A percentile compares a stretch with the other conserved stretches of the same genome.
Evolutionary conservation across 1,140 invertebrate species (phyloP).

Genomic region (Trichomalopsis sarcophagae): DNA sequence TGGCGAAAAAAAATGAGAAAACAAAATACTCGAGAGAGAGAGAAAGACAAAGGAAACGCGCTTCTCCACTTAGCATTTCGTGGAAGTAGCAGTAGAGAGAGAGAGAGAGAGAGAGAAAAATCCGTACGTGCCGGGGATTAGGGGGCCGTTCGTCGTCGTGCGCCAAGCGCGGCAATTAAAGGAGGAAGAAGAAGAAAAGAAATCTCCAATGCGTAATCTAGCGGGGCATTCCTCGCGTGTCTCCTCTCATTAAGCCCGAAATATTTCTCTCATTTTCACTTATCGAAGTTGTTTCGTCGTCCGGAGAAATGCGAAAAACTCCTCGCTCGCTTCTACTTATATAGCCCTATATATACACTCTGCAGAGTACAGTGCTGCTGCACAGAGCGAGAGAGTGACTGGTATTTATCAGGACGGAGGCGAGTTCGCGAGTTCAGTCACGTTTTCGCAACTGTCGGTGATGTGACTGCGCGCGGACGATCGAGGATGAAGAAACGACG

Average conservation of each 20-base stretch:
- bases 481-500: conserved; percentile 45
- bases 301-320: conserved; percentile 4
- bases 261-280: conserved; percentile 41
- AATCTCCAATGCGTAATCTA: conserved; percentile 36
- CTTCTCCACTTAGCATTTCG: conserved; percentile 3
- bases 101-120: conserved; percentile 15
- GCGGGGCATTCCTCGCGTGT: conserved; percentile 19
- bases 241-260: conserved; percentile 22
- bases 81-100: not conserved
- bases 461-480: conserved; percentile 45
- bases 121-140: conserved; percentile 36
- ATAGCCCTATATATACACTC: not conserved
- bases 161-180: conserved; percentile 40
- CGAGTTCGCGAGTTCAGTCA: conserved; percentile 42
- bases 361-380: not conserved
- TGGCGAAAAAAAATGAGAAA: not conserved
- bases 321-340: not conserved
- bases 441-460: conserved; percentile 46
- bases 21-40: not conserved
- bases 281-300: conserved; percentile 17
- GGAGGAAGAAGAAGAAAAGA: conserved; percentile 23
- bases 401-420: conserved; percentile 2
- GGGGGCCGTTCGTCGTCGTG: not conserved
- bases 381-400: not conserved
- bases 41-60: not conserved